Conservation (phyloP, 2,797 vertebrate species). For the Urophycis tenuis region DNA sequence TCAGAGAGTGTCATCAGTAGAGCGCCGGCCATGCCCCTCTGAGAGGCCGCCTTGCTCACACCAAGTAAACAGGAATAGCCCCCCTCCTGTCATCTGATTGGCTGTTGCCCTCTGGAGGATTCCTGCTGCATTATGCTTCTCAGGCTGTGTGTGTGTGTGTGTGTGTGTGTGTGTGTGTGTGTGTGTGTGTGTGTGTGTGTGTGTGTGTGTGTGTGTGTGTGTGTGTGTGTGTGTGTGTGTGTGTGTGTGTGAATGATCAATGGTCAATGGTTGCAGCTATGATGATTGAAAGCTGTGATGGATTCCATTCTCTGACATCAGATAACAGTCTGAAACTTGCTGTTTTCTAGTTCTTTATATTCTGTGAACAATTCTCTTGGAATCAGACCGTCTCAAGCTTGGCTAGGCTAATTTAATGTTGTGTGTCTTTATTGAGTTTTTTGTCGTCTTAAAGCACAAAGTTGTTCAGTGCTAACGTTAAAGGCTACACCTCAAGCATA, state of each 20-base stretch:
- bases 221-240: not conserved
- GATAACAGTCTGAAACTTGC: too few relatives aligned
- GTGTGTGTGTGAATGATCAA: constrained; percentile 11
- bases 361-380: too few relatives aligned
- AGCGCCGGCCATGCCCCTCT: not conserved
- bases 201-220: not conserved
- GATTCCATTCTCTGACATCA: constrained; percentile 14
- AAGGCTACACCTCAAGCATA: not conserved
- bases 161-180: constrained; percentile 1
- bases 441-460: not conserved
- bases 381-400: not conserved
- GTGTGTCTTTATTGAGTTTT: not conserved
- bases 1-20: not conserved
- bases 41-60: not conserved
- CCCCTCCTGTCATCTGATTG: not conserved
- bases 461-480: not conserved
- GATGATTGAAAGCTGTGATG: constrained; percentile 25
- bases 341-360: too few relatives aligned
- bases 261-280: constrained; percentile 35
- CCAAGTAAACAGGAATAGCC: not conserved
- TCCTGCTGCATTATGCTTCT: constrained; percentile 4
- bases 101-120: not conserved
- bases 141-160: constrained; percentile 3
- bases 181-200: constrained; percentile 3
- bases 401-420: not conserved